Conservation (phyloP, 2,797 vertebrate species). For the Pristis pectinata region DNA sequence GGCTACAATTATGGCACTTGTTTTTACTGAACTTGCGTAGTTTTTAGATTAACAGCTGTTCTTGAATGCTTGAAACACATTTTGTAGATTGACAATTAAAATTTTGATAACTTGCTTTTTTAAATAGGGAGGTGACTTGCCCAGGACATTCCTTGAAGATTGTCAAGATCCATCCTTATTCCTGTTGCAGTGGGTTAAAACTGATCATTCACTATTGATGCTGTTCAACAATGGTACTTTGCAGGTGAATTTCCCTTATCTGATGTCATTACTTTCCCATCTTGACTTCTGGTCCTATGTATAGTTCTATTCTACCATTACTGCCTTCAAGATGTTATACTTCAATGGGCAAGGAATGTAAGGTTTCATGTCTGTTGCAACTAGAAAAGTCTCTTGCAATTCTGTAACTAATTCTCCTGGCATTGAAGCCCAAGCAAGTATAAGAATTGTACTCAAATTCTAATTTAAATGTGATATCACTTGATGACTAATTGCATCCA, state of each 20-base stretch:
- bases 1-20: background rate
- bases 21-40: background rate
- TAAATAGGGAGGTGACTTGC: constrained; percentile 81
- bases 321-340: too few species aligned
- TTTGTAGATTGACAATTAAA: background rate
- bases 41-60: background rate
- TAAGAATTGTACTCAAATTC: too few species aligned
- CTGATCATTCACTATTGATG: constrained; percentile 91
- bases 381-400: background rate
- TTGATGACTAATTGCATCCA: background rate
- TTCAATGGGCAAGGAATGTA: background rate
- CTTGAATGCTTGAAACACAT: background rate
- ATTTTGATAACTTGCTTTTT: background rate
- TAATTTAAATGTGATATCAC: too few species aligned
- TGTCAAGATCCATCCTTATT: constrained; percentile 58
- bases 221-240: constrained; percentile 89
- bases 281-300: background rate
- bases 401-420: background rate
- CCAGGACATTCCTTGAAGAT: constrained; percentile 57
- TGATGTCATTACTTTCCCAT: background rate
- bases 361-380: background rate
- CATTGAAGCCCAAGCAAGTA: too few species aligned
- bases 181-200: constrained; percentile 95
- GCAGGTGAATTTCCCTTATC: constrained; percentile 64
- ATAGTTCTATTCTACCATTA: background rate